Evolutionary conservation across 2,888 invertebrate species (phyloP).

Genomic region (Coecobrya sp.): DNA sequence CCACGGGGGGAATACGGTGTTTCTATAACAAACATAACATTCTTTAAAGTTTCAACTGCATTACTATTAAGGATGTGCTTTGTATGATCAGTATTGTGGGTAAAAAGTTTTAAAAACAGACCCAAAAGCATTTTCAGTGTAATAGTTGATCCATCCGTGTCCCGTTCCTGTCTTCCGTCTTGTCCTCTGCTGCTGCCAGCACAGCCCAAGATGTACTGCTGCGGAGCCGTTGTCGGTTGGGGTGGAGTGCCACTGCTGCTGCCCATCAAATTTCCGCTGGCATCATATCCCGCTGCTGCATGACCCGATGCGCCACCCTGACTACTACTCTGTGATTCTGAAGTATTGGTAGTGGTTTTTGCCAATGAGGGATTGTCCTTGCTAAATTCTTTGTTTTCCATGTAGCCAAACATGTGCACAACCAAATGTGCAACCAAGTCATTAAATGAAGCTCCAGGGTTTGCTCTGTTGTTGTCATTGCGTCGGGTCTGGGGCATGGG

Average conservation of each 20-base stretch:
- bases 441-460: background rate
- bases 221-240: background rate
- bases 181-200: background rate
- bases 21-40: no score
- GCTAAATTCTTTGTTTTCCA: background rate
- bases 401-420: background rate
- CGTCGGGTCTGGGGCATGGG: no score
- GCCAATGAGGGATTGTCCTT: background rate
- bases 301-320: background rate
- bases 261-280: no score
- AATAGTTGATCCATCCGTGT: background rate
- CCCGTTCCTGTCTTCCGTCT: background rate
- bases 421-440: background rate
- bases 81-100: background rate
- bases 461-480: background rate
- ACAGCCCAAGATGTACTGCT: conserved; percentile 10
- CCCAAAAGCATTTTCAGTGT: conserved; percentile 14
- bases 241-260: background rate
- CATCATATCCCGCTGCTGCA: background rate
- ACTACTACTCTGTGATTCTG: background rate
- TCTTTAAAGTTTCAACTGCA: no score
- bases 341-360: background rate
- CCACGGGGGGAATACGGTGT: conserved; percentile 30
- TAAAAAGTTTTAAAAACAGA: background rate
- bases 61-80: no score